Evolutionary conservation across 2,888 invertebrate species (phyloP), one percentile per base, ranked within the genome.

Genomic region (Oscheius sp.): DNA sequence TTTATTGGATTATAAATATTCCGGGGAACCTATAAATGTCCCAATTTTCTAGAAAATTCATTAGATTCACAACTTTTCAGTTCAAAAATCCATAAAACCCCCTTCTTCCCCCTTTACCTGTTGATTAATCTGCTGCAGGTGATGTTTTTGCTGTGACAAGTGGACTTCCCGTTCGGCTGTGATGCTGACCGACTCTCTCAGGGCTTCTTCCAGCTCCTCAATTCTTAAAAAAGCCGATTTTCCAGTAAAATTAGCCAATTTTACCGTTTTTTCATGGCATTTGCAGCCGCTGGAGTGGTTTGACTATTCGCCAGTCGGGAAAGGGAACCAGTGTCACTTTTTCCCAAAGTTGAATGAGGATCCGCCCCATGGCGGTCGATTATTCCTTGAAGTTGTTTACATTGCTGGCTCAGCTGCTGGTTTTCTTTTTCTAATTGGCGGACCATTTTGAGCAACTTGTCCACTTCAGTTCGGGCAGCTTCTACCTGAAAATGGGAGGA

Each of bases 191-290:
- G 93, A 94, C 89, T 94, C 94, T 75, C 93, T 92, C 75, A 95
- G 90, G 23, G 95, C 95, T 82, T 93, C 93, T 88, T 94, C 94
- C 82, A 95, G 90, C 87, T 94, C 93, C 86, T 92, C 92, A 70
- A 95, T 93, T 79, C 93, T 83, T 35, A 23, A 70, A 70, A 41
- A 2, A 9, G 3, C 35, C 9, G 9, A 6, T 6, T 35, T 9
- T 9, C 35, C 35, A 35, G 9, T 35, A 35, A 35, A 35, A 35
- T 6, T 3, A 35, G 5, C 35, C 3, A 35, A 6, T 35, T 9
- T 2, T 12, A 61, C 61, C 61, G 18, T 45, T 70, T 70, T 29
- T 70, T 70, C 70, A 70, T 70, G 9, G 70, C 58, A 49, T 49
- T 70, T 12, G 55, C 16, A 1, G 69, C 69, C 1, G 55, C 56